Conservation (phyloP, 1,140 invertebrate species). For the Hylyphantes graminicola region DNA sequence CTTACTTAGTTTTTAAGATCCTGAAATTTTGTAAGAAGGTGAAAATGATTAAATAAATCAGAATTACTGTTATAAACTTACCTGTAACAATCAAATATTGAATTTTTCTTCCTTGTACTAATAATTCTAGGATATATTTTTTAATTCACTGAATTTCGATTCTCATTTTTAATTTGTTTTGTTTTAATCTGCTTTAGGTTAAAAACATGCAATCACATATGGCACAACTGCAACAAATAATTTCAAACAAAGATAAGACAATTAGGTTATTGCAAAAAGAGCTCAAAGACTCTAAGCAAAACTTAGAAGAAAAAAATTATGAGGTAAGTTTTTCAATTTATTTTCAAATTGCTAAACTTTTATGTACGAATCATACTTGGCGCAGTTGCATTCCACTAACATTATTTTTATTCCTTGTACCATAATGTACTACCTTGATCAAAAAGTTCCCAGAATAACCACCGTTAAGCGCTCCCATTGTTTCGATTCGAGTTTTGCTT, state of each 20-base stretch:
- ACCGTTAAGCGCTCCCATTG: too few relatives aligned
- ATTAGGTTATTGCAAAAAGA: constrained; percentile 17
- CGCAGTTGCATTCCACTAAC: too few relatives aligned
- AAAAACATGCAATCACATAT: constrained; percentile 3
- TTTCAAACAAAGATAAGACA: constrained; percentile 16
- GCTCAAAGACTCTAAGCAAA: not conserved
- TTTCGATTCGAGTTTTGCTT: too few relatives aligned
- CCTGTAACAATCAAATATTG: not conserved
- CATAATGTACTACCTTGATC: too few relatives aligned
- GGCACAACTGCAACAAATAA: constrained; percentile 1
- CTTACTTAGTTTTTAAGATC: not conserved
- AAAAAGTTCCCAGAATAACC: too few relatives aligned
- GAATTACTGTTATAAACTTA: not conserved
- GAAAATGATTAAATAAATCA: not conserved
- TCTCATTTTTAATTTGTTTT: not conserved
- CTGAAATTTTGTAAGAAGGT: not conserved
- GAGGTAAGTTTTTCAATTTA: constrained; percentile 6
- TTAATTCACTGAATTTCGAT: not conserved
- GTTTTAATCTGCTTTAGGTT: not conserved
- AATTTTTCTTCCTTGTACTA: not conserved
- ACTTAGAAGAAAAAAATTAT: constrained; percentile 8
- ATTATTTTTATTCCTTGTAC: too few relatives aligned
- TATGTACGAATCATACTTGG: too few relatives aligned
- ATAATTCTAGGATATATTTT: not conserved
- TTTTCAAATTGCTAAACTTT: too few relatives aligned